These are phyloP conservation scores for Ascaphus truei DNA, from an alignment of 2,113 vertebrate genomes.

Conservation along the genomic window DNA sequence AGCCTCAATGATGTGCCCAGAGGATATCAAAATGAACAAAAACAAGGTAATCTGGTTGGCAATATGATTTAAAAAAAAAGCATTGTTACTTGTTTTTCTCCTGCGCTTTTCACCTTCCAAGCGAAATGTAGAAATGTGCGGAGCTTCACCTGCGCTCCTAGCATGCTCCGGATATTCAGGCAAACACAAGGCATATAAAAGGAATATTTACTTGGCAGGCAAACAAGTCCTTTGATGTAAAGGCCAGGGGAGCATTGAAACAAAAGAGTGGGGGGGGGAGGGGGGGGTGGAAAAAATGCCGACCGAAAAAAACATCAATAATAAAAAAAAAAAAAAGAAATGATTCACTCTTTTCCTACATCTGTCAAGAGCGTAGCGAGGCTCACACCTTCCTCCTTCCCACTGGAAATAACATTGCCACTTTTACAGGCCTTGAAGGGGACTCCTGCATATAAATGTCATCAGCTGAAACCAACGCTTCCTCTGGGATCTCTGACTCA, in stretches of 20 bases:
- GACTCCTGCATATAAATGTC: slow-evolving; percentile 62
- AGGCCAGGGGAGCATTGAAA: slow-evolving; percentile 52
- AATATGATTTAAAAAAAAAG: slow-evolving; percentile 7
- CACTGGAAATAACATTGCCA: slow-evolving; percentile 57
- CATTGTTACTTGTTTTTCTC: slow-evolving; percentile 12
- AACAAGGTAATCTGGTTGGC: slow-evolving; percentile 24
- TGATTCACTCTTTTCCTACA: slow-evolving; percentile 58
- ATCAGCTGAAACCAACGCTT: slow-evolving; percentile 68
- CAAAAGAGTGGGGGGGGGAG: too few species aligned
- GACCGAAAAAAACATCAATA: slow-evolving; percentile 56
- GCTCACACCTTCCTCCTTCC: slow-evolving; percentile 42
- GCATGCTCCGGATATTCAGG: slow-evolving; percentile 10
- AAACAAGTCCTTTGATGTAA: slow-evolving; percentile 56
- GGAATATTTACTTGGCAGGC: slow-evolving; percentile 45
- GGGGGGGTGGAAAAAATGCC: slow-evolving; percentile 59
- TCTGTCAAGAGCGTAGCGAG: slow-evolving; percentile 52
- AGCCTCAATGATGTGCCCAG: slow-evolving; percentile 4
- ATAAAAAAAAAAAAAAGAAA: too few species aligned
- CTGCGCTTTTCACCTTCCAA: slow-evolving; percentile 17
- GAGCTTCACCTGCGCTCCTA: slow-evolving; percentile 5
- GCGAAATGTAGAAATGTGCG: neutral
- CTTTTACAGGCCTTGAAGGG: slow-evolving; percentile 60
- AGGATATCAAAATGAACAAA: slow-evolving; percentile 19
- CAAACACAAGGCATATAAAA: slow-evolving; percentile 41
- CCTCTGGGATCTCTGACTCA: slow-evolving; percentile 71